Base-by-base conservation (phyloP, 2,113 vertebrate genomes). In the Pitta sordida region DNA sequence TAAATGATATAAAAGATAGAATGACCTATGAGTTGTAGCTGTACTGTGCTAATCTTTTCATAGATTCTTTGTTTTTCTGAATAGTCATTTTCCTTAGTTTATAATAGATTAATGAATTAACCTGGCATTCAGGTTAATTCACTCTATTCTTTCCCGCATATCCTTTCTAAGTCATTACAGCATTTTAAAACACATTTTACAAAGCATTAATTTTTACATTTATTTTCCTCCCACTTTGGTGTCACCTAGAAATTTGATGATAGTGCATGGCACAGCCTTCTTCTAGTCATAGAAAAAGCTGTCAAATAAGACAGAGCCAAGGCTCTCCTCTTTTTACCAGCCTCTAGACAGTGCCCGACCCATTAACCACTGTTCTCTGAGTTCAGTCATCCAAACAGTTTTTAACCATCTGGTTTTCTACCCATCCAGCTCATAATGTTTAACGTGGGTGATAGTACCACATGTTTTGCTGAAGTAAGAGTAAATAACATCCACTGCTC, bases 101-200 rank as follows among this genome's bases (percentile, higher is more conserved):
- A n/a, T 39, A 79, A 74, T 24, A 79, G 51, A 68, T 52, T n/a
- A 65, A 26, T 64, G 51, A 86, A 90, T 58, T 56, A 95, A 88
- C 37, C 36, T 88, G 69, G 60, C 17, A 62, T 59, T 36, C 70
- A 83, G 56, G 77, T 79, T 90, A 90, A 88, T 91, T 90, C 4
- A 26, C 55, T 91, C 26, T 75, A 13, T 83, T 69, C 4, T 67
- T 82, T 65, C 44, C 19, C 27, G 52, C 70, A 37, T 49, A 79
- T 86, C 12, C 37, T 93, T 82, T 43, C 12, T 19, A 70, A 91
- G 6, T 21, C 2, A 3, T 49, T 73, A 79, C 11, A 83, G 26
- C 5, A 73, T 43, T 86, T 92, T 70, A 86, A 90, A 86, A 18
- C 11, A 58, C 10, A 2, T 39, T 86, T 89, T 65, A 81, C 15